These are phyloP conservation scores for Busseola fusca DNA, from an alignment of 2,888 invertebrate species.

Conservation along the genomic window DNA sequence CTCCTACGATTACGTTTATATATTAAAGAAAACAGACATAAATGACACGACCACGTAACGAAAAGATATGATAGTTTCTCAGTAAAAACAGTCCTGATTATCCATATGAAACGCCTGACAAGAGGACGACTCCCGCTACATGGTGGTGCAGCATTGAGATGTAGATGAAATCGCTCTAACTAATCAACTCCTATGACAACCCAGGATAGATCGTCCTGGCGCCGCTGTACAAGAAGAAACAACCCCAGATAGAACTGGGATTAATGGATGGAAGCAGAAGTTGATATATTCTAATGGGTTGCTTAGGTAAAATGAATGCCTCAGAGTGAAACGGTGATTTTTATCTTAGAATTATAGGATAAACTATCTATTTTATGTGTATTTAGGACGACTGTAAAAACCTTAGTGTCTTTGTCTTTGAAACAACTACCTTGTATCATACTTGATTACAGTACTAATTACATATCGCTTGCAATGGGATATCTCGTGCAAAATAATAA, in stretches of 20 bases:
- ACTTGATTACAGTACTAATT: slow-evolving; percentile 44
- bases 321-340: background rate
- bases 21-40: background rate
- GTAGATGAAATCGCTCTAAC: background rate
- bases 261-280: background rate
- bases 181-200: background rate
- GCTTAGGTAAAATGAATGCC: slow-evolving; percentile 7
- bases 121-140: too few relatives aligned
- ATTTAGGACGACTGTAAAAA: slow-evolving; percentile 21
- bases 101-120: background rate
- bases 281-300: background rate
- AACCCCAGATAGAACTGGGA: background rate
- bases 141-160: background rate
- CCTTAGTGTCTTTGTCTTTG: slow-evolving; percentile 23
- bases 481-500: slow-evolving; percentile 20
- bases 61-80: too few relatives aligned
- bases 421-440: slow-evolving; percentile 30
- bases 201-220: background rate
- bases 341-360: background rate
- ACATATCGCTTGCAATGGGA: slow-evolving; percentile 43
- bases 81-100: too few relatives aligned
- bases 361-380: background rate
- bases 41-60: background rate
- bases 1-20: background rate
- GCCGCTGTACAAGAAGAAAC: background rate